Evolutionary conservation across 1,140 invertebrate genomes (phyloP), one percentile per base, ranked within the genome.

Genomic region (Centruroides sculpturatus): DNA sequence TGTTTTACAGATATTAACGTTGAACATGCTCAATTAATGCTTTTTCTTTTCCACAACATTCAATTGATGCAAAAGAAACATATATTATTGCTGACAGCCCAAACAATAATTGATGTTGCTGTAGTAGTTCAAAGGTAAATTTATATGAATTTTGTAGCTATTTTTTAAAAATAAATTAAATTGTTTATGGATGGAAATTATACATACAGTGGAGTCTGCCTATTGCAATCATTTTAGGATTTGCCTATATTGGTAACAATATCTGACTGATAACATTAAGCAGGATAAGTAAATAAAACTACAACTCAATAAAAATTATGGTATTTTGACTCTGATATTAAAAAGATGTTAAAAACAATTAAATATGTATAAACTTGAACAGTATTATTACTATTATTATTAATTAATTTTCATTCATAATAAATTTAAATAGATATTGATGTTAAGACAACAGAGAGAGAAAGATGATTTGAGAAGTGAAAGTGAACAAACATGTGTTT

Each of bases 41-140:
- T 98, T 0, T 95, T 96, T 71, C 76, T 97, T 3, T 97, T 97
- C 71, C 92, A 97, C 73, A 90, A 89, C 4, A 73, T 97, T 36
- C 92, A 90, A 68, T 75, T 97, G 36, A 95, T 95, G 88, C 90
- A 96, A 74, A 97, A 96, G 73, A 97, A 97, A 74, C 85, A 86
- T 4, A 87, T 98, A 1, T 75, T 97, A n/a, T 76, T 95, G 49
- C 71, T 75, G 48, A 69, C 77, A 55, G 75, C 75, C 6, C 69
- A 76, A 53, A 71, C 74, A 10, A 61, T 77, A 13, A 66, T 74
- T 47, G 67, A 66, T 46, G 67, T 72, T 36, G 54, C 61, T 55
- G 34, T 47, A 35, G 49, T 56, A 52, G 62, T 67, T 8, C 56
- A 60, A 56, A 63, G 52, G 63, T 68, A 68, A 55, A 48, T 51